Evolutionary conservation across 2,797 vertebrate genomes (phyloP), one percentile per base, ranked within the genome.

Genomic region (Propithecus perrieri): DNA sequence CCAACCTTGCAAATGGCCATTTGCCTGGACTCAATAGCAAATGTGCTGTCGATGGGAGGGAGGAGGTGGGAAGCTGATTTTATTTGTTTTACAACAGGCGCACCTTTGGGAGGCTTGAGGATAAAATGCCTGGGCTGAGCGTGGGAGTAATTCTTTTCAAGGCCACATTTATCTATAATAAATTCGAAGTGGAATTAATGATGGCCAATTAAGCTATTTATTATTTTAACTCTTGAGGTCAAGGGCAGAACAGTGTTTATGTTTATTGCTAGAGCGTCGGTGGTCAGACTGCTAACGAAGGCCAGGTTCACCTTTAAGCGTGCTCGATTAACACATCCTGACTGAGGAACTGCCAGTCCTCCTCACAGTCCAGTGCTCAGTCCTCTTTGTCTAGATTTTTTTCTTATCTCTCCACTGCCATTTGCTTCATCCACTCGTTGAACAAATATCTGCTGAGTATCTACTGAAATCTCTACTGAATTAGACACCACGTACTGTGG

Each of bases 191-290:
- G 22, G 83, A 94, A 95, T 96, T 95, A 93, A 96, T 96, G 84
- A 89, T 46, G 79, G 55, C 71, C 80, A 96, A 93, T 97, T 94
- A 97, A 97, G 86, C 75, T 94, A 61, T 91, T 94, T 89, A 91
- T 97, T 96, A 91, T 88, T 97, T 95, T 97, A 97, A 95, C 79
- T 91, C 86, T 78, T 20, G 65, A 91, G 95, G 93, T 94, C 97
- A 97, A 97, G 96, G 97, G 83, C 95, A 97, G 72, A 81, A 41
- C 22, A 75, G 75, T 93, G 75, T 88, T 84, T 94, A 53, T 85
- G 89, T 96, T 87, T 96, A 93, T 79, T 85, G 86, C 96, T 65
- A 75, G 75, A 85, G 41, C 59, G 41, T 85, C 24, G 0, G 63
- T 53, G 89, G 76, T 35, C 26, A 81, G 78, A 76, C 28, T 1